Evolutionary conservation across 2,113 vertebrate genomes (phyloP), one percentile per base, ranked within the genome.

Genomic region (Hippopotamus amphibius): DNA sequence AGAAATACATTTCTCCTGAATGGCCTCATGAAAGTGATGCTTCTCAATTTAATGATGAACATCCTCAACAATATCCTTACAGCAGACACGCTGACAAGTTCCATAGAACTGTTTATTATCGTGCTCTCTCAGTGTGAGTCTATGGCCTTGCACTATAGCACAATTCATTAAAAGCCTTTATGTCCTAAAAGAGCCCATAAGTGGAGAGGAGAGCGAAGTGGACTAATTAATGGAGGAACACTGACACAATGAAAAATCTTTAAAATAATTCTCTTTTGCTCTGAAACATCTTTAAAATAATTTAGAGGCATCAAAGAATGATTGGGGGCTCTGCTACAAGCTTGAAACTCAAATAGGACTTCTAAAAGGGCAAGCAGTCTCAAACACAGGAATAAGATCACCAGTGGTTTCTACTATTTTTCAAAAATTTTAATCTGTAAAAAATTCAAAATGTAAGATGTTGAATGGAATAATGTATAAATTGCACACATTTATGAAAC

Each of bases 221-320:
- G 26, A 63, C 22, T 81, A 72, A 15, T 90, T 87, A 80, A 33
- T 77, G 28, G 4, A 63, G 43, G n/a, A 71, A 95, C 19, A 48
- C 68, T 71, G 61, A 26, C 37, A 82, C 50, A 61, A 41, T 87
- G 22, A 89, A 74, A 92, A 82, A 92, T 80, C 93, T 84, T 88
- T 91, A 76, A 90, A 90, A 77, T 81, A 63, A 68, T 69, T 92
- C 74, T 79, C 48, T 80, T 55, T 68, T 68, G 14, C 85, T 57
- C 28, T 77, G 21, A 93, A 80, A 14, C 91, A 95, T 76, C 24
- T 95, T 94, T 93, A 86, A 74, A 97, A 80, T 87, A 92, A 93
- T 72, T 89, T 76, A 87, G 65, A 97, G 15, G 17, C 83, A 79
- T 87, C 24, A 66, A 87, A 93, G 61, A 82, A 83, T 46, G 46